Evolutionary conservation across 2,797 vertebrate species (phyloP), one percentile per base, ranked within the genome.

Genomic region (Valencia hispanica): DNA sequence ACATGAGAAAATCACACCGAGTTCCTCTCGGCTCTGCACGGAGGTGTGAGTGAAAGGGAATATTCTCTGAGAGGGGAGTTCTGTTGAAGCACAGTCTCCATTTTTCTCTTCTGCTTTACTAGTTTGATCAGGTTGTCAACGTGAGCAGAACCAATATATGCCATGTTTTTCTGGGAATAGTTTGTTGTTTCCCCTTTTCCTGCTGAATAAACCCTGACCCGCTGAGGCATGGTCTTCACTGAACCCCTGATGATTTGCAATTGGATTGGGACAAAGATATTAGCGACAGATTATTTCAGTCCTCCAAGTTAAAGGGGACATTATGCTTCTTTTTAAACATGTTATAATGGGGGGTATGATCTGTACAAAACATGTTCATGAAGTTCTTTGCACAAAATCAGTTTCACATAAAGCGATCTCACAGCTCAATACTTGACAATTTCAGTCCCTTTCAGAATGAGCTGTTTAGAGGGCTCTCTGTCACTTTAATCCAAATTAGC

Each of bases 21-120:
- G 45, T 78, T 88, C 83, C 70, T 82, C 74, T 78, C 72, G 69
- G 27, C 39, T 82, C 30, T 30, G 39, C 74, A 65, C 53, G 34
- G 70, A 88, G 71, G 73, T 83, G 81, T 77, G 81, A 84, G 70
- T 82, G 79, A 86, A 77, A 86, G 82, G 85, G 72, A 90, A 88
- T 72, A 12, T 39, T 50, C 45, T 36, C 51, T 22, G 47, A 77
- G 43, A 61, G 59, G 73, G 63, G 1, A 57, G 50, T 8, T 27
- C 61, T 48, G 61, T 27, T n/a, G 20, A 53, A 78, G 47, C 36
- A 55, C n/a, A 53, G 43, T 63, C 22, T 68, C 30, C 34, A 63
- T 20, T 61, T 57, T 34, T 61, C 57, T 34, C n/a, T n/a, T n/a
- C n/a, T 30, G 27, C 6, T 63, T 15, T 14, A 30, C 48, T 15